Evolutionary conservation across 2,113 vertebrate genomes (phyloP), one percentile per base, ranked within the genome.

Genomic region (Lagopus muta): DNA sequence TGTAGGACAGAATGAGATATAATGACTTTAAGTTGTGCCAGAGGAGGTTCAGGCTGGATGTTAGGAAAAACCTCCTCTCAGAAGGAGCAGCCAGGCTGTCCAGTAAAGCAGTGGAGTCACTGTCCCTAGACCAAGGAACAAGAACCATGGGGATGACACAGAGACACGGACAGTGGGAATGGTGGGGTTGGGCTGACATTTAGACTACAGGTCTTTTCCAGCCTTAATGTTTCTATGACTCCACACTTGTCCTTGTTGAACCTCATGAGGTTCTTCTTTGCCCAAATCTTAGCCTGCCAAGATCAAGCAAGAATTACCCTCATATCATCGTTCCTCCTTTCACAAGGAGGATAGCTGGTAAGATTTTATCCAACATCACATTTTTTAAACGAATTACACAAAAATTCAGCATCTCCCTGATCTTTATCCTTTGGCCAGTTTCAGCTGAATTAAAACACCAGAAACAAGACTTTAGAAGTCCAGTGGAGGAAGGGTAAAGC

Each of bases 361-460:
- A 25, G 10, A 13, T 66, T 27, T 61, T 34, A 77, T 40, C 40
- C 58, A n/a, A 7, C 3, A 18, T 2, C 30, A n/a, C 2, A 15
- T 3, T 6, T 72, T 65, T 50, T 4, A 57, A 71, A 25, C 11
- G 3, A 65, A 76, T 70, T 2, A 1, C 50, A 22, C 8, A 30
- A 13, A 48, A 77, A 64, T 19, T 64, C 3, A 3, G 0, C 13
- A 3, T 15, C 32, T 50, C 34, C 8, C 1, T 1, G 14, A 25
- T 5, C 5, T 72, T 83, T 47, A 15, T 42, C 57, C 16, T 1
- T 55, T 34, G 36, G 42, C 48, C 28, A 6, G 5, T 48, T 80
- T 67, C 15, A 60, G 45, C 27, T 45, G 32, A 32, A 61, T n/a
- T 76, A 48, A 78, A 25, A 8, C 22, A 6, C 1, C 19, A 40